Conservation (phyloP, 2,113 vertebrate genomes). For the Edolisoma coerulescens region DNA sequence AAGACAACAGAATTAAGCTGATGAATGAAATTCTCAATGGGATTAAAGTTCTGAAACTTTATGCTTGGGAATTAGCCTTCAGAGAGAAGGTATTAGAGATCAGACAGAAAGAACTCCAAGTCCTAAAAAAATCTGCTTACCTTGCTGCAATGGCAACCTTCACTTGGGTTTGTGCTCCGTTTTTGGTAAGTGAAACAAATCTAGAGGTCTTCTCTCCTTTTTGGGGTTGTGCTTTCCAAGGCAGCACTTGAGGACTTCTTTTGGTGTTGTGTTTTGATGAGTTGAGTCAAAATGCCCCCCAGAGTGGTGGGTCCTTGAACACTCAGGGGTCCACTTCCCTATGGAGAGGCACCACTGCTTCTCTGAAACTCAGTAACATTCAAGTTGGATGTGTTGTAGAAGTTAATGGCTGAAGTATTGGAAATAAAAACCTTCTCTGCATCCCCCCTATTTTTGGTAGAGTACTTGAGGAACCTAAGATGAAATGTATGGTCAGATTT, state of each 20-base stretch:
- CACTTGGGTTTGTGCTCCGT: conserved; percentile 97
- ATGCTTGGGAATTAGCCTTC: conserved; percentile 97
- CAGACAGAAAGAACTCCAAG: conserved; percentile 85
- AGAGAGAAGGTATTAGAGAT: conserved; percentile 88
- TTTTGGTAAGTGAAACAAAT: conserved; percentile 84
- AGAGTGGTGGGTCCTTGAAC: neutral
- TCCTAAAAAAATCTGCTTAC: conserved; percentile 92
- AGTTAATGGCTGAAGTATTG: neutral
- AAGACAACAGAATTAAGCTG: conserved; percentile 94
- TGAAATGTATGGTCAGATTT: neutral
- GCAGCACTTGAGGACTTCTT: neutral
- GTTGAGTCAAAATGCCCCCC: neutral
- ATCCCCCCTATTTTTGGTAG: neutral
- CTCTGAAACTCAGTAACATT: neutral
- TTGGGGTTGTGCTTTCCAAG: neutral
- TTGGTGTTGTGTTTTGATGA: neutral
- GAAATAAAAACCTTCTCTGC: neutral
- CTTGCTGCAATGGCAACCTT: conserved; percentile 88
- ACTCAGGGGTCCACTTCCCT: neutral
- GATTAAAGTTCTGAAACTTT: conserved; percentile 95
- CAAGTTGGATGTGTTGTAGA: neutral
- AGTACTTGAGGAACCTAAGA: neutral
- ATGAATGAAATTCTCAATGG: conserved; percentile 98
- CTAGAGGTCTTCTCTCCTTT: neutral
- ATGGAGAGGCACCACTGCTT: neutral